Evolutionary conservation across 2,888 invertebrate species (phyloP).

Genomic region (Poecilus cupreus): DNA sequence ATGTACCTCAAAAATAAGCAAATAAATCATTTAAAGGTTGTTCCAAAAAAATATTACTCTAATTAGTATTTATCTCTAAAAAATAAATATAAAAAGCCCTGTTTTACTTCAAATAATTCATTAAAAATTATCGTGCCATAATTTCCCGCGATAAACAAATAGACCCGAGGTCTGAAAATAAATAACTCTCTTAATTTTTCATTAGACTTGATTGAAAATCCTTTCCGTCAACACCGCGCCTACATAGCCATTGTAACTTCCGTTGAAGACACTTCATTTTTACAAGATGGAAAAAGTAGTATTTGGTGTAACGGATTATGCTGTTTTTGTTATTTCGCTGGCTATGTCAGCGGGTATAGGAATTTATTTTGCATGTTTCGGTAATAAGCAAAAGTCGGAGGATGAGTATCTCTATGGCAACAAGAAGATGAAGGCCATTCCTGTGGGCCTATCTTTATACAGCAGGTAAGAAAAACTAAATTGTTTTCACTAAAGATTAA

Average conservation of each 20-base stretch:
- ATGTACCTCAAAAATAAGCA: no score
- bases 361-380: constrained; percentile 49
- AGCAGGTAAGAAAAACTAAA: constrained; percentile 42
- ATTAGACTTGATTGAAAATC: background rate
- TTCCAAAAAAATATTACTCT: no score
- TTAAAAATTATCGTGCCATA: background rate
- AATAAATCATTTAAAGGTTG: no score
- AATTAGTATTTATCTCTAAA: no score
- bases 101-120: background rate
- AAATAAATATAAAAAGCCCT: no score
- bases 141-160: background rate
- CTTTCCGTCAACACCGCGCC: background rate
- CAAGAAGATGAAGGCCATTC: constrained; percentile 46
- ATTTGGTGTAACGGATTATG: constrained; percentile 39
- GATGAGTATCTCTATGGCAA: constrained; percentile 50
- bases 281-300: background rate
- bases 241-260: background rate
- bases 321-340: constrained; percentile 23
- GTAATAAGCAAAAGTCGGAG: constrained; percentile 32
- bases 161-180: background rate
- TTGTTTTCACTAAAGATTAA: no score
- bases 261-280: background rate
- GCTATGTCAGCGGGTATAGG: constrained; percentile 23
- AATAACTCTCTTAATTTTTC: background rate
- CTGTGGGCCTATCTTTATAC: constrained; percentile 54